These are phyloP conservation scores for Chrysoperla carnea DNA, from an alignment of 1,140 invertebrate genomes.

Conservation along the genomic window DNA sequence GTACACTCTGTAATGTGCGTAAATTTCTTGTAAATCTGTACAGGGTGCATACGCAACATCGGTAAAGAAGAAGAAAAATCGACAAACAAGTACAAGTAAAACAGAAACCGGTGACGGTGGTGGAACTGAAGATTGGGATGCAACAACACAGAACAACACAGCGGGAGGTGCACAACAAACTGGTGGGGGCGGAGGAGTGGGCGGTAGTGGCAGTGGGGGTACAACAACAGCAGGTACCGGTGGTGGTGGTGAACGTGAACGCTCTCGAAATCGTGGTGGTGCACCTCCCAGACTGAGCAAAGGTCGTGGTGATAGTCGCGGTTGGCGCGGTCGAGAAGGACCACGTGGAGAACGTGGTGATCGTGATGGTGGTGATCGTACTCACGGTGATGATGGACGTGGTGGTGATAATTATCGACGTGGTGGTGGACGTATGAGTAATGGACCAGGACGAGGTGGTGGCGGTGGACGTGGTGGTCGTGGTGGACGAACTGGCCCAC, in stretches of 20 bases:
- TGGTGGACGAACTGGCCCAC: conserved; percentile 29
- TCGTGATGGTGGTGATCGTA: conserved; percentile 23
- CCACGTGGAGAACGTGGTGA: conserved; percentile 13
- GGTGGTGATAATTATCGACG: conserved; percentile 27
- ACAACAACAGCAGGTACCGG: conserved; percentile 12
- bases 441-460: conserved; percentile 31
- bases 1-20: no score
- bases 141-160: conserved; percentile 17
- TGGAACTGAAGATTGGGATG: background rate
- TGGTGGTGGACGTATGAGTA: conserved; percentile 29
- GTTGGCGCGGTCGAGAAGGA: conserved; percentile 14
- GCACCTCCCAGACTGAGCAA: conserved; percentile 13
- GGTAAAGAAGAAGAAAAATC: conserved; percentile 75
- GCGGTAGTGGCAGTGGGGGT: conserved; percentile 24
- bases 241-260: conserved; percentile 13
- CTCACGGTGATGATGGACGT: conserved; percentile 20
- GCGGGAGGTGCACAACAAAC: conserved; percentile 10
- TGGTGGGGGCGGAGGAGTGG: conserved; percentile 17
- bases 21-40: no score
- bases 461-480: conserved; percentile 33
- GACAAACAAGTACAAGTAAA: conserved; percentile 31
- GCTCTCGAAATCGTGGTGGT: conserved; percentile 19
- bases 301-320: conserved; percentile 15
- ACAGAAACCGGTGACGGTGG: conserved; percentile 18
- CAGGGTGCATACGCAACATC: conserved; percentile 29